phyloP scores from a whole-genome alignment of 2,888 invertebrate genomes.

The Oscheius sp. region DNA sequence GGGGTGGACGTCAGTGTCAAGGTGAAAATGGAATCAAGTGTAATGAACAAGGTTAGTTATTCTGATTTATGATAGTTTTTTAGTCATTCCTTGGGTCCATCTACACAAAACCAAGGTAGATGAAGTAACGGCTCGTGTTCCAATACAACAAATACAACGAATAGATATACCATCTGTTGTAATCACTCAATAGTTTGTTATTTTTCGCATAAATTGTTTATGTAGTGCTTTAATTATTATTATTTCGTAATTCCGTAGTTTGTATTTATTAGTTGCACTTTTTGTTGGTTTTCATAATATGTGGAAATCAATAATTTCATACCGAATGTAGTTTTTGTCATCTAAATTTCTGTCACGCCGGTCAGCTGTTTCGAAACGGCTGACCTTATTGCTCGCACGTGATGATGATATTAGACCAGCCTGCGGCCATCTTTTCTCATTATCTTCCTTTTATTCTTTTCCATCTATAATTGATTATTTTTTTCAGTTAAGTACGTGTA shows the following conservation, averaged over 20 bases:
- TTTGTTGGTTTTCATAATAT: too few relatives aligned
- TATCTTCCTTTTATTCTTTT: neutral
- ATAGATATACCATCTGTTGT: constrained; percentile 14
- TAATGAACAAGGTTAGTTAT: constrained; percentile 34
- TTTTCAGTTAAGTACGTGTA: neutral
- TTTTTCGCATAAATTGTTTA: too few relatives aligned
- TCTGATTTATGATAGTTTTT: neutral
- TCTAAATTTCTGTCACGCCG: too few relatives aligned
- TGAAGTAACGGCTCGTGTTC: constrained; percentile 54
- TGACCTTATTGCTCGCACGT: too few relatives aligned
- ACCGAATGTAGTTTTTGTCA: too few relatives aligned
- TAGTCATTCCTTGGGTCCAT: constrained; percentile 58
- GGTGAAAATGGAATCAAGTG: constrained; percentile 41
- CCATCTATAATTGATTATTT: neutral
- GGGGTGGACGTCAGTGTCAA: constrained; percentile 45
- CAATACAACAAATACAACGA: constrained; percentile 4
- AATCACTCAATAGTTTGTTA: neutral
- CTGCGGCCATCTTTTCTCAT: too few relatives aligned
- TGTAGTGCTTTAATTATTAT: too few relatives aligned
- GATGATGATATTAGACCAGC: too few relatives aligned
- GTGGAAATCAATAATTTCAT: too few relatives aligned
- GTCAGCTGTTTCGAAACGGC: too few relatives aligned
- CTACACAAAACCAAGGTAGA: constrained; percentile 54
- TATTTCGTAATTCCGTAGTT: too few relatives aligned
- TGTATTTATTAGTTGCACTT: too few relatives aligned